Percentiles rank a stretch among this genome's conserved stretches.
Evolutionary conservation across 2,888 invertebrate genomes (phyloP).

Genomic region (Chrysopilus asiliformis): DNA sequence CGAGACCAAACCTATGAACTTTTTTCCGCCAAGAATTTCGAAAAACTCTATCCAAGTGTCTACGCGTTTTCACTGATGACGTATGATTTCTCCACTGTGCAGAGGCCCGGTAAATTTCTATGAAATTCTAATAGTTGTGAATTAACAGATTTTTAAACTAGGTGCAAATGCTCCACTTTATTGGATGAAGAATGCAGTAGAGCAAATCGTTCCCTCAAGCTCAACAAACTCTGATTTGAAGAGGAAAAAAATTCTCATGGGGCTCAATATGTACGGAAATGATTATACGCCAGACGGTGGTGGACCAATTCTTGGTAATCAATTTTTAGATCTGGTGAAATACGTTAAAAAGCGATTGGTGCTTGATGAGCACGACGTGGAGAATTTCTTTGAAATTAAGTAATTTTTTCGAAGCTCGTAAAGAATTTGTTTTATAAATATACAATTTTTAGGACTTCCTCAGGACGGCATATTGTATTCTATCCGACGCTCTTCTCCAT

Average conservation of each 20-base stretch:
- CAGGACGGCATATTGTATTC: conserved; percentile 64
- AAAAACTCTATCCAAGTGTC: conserved; percentile 60
- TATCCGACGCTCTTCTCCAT: conserved; percentile 84
- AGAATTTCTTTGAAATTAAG: conserved; percentile 79
- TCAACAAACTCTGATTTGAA: conserved; percentile 37
- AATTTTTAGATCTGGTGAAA: conserved; percentile 63
- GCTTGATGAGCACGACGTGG: conserved; percentile 64
- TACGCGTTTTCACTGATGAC: conserved; percentile 92
- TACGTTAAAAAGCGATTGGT: conserved; percentile 60
- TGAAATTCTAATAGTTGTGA: too few relatives aligned
- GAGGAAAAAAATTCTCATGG: conserved; percentile 68
- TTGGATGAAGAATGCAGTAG: conserved; percentile 69
- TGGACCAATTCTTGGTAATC: conserved; percentile 63
- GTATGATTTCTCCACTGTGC: conserved; percentile 78
- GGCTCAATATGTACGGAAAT: conserved; percentile 89
- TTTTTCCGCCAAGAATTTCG: conserved; percentile 62
- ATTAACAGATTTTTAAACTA: too few relatives aligned
- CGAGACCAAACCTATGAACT: conserved; percentile 46
- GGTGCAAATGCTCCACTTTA: conserved; percentile 80
- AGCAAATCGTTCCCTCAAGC: conserved; percentile 51
- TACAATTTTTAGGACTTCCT: conserved; percentile 40
- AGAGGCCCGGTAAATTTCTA: conserved; percentile 57
- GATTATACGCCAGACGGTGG: conserved; percentile 73
- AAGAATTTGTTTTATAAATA: conserved; percentile 2
- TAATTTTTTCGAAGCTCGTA: conserved; percentile 35